phyloP scores from a whole-genome alignment of 2,888 invertebrate genomes.

The Chloromyia formosa region DNA sequence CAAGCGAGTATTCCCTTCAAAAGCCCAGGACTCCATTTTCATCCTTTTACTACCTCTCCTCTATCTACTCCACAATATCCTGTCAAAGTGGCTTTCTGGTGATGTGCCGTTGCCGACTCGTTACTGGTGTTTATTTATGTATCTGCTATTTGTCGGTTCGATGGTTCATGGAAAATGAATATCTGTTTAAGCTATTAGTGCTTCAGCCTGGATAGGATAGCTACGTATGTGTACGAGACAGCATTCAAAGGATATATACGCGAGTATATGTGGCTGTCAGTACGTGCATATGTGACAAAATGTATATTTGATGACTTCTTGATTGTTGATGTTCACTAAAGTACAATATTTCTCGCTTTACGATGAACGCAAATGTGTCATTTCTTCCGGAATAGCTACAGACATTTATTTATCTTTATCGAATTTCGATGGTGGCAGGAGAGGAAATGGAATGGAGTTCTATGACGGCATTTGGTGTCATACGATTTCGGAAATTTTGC shows the following conservation, averaged over 20 bases:
- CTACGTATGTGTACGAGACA: too few species aligned
- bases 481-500: too few species aligned
- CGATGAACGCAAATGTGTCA: constrained; percentile 6
- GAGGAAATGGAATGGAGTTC: neutral
- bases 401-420: constrained; percentile 28
- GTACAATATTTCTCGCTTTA: constrained; percentile 24
- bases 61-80: too few species aligned
- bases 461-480: too few species aligned
- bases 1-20: too few species aligned
- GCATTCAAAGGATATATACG: too few species aligned
- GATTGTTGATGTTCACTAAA: constrained; percentile 54
- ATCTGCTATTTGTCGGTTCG: constrained; percentile 5
- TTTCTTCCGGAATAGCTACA: constrained; percentile 19
- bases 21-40: too few species aligned
- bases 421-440: neutral
- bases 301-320: constrained; percentile 62
- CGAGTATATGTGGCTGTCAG: neutral
- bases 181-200: constrained; percentile 7
- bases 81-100: too few species aligned
- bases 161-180: constrained; percentile 10
- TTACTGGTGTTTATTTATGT: constrained; percentile 3
- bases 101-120: too few species aligned
- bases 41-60: too few species aligned
- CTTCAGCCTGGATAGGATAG: neutral
- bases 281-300: constrained; percentile 51